Base-by-base conservation (phyloP, 2,797 vertebrate genomes). In the Cryptoprocta ferox region DNA sequence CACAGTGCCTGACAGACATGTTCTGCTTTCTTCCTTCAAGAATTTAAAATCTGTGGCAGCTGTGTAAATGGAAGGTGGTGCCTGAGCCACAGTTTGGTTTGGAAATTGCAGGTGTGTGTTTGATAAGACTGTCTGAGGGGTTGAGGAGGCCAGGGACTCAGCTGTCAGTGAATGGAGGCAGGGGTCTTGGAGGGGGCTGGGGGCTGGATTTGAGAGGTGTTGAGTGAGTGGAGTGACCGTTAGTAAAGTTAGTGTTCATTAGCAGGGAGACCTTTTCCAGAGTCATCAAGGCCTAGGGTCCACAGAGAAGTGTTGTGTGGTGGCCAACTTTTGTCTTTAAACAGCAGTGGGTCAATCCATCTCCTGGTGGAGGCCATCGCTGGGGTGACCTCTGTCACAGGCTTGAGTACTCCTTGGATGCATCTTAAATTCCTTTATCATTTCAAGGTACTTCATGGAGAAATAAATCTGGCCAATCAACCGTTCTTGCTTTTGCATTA, bases 301-400 rank as follows among this genome's bases (percentile, higher is more conserved):
- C 19, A 18, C 39, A 48, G 78, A 61, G 14, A 30, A 48, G 32
- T 19, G 4, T 3, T 0, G 21, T 4, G 12, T 7, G 7, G 45
- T 1, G 21, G 9, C 50, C 2, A 3, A 6, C 18, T 35, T 21
- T 61, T 37, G 59, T 30, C 14, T 76, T 45, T 35, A 32, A 13
- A 11, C 21, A 19, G 16, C 13, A 0, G 14, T 16, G 30, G 15
- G 0, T 5, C 26, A 19, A 0, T 14, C 39, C 4, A 2, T 12
- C 12, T 53, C 0, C 9, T 37, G 42, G 48, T 30, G 3, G 50
- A 37, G 28, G 24, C 76, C 7, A 3, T 45, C 10, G 0, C 16
- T 0, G 1, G 7, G 18, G 28, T 2, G 0, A 3, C 21, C 10
- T 65, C 61, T 32, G 0, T 39, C 9, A 12, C 37, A 0, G 12